phyloP scores from a whole-genome alignment of 2,888 invertebrate species.

The Plagiodera versicolora region DNA sequence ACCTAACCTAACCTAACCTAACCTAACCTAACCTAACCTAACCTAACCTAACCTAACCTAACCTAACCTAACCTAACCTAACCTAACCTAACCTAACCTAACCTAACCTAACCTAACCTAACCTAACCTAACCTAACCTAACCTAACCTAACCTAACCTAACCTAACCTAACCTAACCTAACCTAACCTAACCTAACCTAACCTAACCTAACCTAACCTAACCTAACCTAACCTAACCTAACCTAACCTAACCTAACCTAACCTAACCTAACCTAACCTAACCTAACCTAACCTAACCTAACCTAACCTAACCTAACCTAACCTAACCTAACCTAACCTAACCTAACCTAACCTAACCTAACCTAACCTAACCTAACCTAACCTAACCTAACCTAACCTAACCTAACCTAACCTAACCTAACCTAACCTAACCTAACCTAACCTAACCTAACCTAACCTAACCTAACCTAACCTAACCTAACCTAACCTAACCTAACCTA shows the following conservation, averaged over 20 bases:
- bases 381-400: conserved; percentile 23
- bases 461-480: conserved; percentile 26
- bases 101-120: conserved; percentile 27
- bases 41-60: conserved; percentile 27
- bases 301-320: conserved; percentile 21
- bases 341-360: conserved; percentile 23
- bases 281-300: conserved; percentile 16
- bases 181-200: conserved; percentile 5
- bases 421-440: conserved; percentile 27
- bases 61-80: conserved; percentile 19
- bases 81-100: conserved; percentile 21
- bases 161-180: conserved; percentile 17
- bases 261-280: conserved; percentile 15
- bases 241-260: conserved; percentile 17
- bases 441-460: conserved; percentile 28
- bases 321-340: conserved; percentile 26
- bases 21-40: conserved; percentile 26
- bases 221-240: conserved; percentile 9
- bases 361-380: conserved; percentile 23
- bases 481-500: conserved; percentile 24
- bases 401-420: conserved; percentile 25
- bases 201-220: conserved; percentile 16
- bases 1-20: conserved; percentile 27
- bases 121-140: conserved; percentile 27
- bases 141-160: conserved; percentile 25